Base-by-base conservation (phyloP, 2,113 vertebrate species). In the Anoplopoma fimbria region DNA sequence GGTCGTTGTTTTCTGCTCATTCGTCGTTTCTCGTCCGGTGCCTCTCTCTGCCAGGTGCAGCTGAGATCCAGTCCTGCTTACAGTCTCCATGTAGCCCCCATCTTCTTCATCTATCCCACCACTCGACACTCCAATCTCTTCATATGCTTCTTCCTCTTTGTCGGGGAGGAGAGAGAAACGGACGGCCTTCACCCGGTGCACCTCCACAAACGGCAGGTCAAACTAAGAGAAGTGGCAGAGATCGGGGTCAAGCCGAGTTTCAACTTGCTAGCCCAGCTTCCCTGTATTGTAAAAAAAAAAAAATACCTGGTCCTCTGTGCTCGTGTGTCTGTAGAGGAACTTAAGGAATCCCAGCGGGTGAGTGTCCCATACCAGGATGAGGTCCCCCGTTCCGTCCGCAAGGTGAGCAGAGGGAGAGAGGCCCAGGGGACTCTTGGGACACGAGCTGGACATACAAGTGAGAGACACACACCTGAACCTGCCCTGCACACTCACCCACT, bases 371-470 rank as follows among this genome's bases (percentile, higher is more conserved):
- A 96, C 96, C 2, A 97, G 86, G 81, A 97, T 95, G 64, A 97
- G 96, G 85, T 97, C 95, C 0, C 94, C 96, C 0, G 96, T 96
- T 25, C 96, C 96, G 0, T 96, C 96, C 0, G 96, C 96, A 87
- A 97, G 90, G 84, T 97, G 96, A 29, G 96, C 96, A 0, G 95
- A 93, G 0, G 96, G 96, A 0, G 96, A 97, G 23, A 97, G 94
- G 27, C 96, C 96, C 62, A 92, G 85, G 6, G 95, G 96, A 77
- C 96, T 96, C 82, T 84, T 94, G 34, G 96, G 94, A 81, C 96
- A 97, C 8, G 95, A 96, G 87, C 96, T 95, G 88, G 96, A 96
- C 95, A 97, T 97, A 64, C 95, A 95, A 13, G 96, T 96, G 82
- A 97, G 91, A 4, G 95, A 96, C 76, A 97, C 85, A 21, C 95